Conservation (phyloP, 2,797 vertebrate species). For the Tiaroga cobitis region DNA sequence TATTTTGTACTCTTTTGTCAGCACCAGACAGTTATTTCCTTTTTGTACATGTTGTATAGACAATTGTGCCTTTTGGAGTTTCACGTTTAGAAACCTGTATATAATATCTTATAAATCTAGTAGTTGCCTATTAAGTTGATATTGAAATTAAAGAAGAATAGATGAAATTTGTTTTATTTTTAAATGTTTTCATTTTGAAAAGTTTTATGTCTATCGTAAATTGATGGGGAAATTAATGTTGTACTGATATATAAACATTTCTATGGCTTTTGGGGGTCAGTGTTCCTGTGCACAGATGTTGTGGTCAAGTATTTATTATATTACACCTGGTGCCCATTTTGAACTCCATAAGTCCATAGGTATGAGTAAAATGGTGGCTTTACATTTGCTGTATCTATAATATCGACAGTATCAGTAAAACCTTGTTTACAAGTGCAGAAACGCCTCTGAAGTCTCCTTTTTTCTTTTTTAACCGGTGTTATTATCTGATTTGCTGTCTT, state of each 20-base stretch:
- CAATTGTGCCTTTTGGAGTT: constrained; percentile 98
- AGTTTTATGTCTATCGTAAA: constrained; percentile 80
- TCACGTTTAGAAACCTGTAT: constrained; percentile 95
- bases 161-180: constrained; percentile 75
- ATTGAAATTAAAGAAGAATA: constrained; percentile 66
- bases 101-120: constrained; percentile 89
- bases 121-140: constrained; percentile 84
- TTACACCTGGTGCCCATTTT: constrained; percentile 90
- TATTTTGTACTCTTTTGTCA: constrained; percentile 79
- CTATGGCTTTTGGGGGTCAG: constrained; percentile 89
- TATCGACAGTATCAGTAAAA: constrained; percentile 97
- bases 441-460: constrained; percentile 41
- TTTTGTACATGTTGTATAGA: constrained; percentile 99
- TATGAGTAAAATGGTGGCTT: constrained; percentile 95
- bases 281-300: constrained; percentile 97
- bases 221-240: constrained; percentile 88
- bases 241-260: constrained; percentile 97
- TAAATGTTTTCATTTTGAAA: constrained; percentile 81
- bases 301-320: constrained; percentile 99
- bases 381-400: constrained; percentile 94
- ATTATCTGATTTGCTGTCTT: not conserved
- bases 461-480: not conserved
- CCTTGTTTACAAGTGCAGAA: constrained; percentile 91
- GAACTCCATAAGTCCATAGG: constrained; percentile 86
- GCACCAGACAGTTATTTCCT: constrained; percentile 78